These are phyloP conservation scores for Chrysina gloriosa DNA, from an alignment of 2,888 invertebrate genomes.

Conservation along the genomic window DNA sequence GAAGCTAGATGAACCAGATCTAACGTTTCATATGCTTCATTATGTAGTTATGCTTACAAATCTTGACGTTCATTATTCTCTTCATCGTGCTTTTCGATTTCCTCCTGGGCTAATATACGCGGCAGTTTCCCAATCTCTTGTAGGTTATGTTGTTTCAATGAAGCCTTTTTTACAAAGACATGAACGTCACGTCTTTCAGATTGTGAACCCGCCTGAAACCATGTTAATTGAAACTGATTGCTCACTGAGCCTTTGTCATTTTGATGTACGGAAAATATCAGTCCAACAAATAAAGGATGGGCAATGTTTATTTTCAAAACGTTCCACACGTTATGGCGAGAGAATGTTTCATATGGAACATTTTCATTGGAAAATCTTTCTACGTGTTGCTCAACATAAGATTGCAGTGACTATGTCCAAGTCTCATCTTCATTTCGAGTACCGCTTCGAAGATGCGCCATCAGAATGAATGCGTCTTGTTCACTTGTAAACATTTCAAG, in stretches of 20 bases:
- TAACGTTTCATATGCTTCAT: slow-evolving; percentile 72
- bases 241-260: slow-evolving; percentile 75
- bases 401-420: too few species aligned
- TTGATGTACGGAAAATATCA: slow-evolving; percentile 87
- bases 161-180: slow-evolving; percentile 73
- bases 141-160: slow-evolving; percentile 60
- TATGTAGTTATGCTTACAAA: slow-evolving; percentile 70
- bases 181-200: slow-evolving; percentile 76
- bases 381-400: too few species aligned
- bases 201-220: slow-evolving; percentile 78
- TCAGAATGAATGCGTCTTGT: too few species aligned
- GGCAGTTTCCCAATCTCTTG: slow-evolving; percentile 75
- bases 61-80: slow-evolving; percentile 65
- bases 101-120: slow-evolving; percentile 80
- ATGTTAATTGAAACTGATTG: slow-evolving; percentile 76
- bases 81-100: slow-evolving; percentile 72
- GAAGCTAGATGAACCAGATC: slow-evolving; percentile 72
- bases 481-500: too few species aligned
- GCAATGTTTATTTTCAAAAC: too few species aligned
- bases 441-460: too few species aligned
- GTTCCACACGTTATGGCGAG: too few species aligned
- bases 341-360: too few species aligned
- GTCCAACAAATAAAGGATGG: slow-evolving; percentile 82
- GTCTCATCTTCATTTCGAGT: too few species aligned
- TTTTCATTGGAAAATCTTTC: too few species aligned